Evolutionary conservation across 2,888 invertebrate genomes (phyloP).

Genomic region (Lepidonotus clava): DNA sequence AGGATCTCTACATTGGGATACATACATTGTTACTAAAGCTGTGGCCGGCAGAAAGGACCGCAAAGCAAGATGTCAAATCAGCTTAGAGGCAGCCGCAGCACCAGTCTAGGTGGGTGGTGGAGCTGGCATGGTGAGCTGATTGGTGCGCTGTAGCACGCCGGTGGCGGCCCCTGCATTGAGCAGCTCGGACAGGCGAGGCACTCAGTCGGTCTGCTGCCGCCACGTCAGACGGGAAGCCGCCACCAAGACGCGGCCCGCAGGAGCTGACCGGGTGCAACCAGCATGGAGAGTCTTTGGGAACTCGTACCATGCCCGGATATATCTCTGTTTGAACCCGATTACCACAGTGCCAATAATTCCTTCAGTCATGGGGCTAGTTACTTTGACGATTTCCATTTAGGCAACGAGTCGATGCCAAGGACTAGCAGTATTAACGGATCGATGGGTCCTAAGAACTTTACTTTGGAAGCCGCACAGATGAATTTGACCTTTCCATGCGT

Average conservation of each 20-base stretch:
- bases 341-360: not conserved
- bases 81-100: no score
- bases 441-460: not conserved
- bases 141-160: not conserved
- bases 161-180: not conserved
- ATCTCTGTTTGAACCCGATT: not conserved
- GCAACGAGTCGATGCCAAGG: not conserved
- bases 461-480: not conserved
- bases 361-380: not conserved
- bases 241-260: no score
- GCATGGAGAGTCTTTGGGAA: conserved; percentile 30
- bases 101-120: no score
- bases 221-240: no score
- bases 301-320: conserved; percentile 26
- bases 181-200: not conserved
- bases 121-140: no score
- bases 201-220: not conserved
- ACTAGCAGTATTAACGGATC: no score
- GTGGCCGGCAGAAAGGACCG: no score
- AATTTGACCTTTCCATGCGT: conserved; percentile 42
- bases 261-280: not conserved
- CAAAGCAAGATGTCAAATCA: no score
- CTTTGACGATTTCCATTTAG: not conserved
- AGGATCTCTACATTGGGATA: no score
- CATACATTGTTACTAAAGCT: no score